phyloP scores from a whole-genome alignment of 2,113 vertebrate species.

The Colinus virginianus region DNA sequence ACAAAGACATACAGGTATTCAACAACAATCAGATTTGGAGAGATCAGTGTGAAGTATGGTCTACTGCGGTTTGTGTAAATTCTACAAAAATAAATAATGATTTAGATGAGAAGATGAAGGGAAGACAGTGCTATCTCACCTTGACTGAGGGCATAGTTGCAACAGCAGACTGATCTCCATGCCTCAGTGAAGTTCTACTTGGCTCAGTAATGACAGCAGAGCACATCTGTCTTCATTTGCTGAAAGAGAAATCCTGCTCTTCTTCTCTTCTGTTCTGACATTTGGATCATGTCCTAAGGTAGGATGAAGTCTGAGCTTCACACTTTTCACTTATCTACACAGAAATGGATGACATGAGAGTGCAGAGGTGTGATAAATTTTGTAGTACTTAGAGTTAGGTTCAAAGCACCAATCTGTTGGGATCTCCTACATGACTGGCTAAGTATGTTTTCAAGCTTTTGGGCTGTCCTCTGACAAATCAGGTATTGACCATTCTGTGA shows the following conservation, averaged over 20 bases:
- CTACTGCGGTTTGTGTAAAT: not conserved
- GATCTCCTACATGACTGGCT: constrained; percentile 5
- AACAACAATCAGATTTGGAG: not conserved
- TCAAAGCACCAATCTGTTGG: not conserved
- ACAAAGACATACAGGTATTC: not conserved
- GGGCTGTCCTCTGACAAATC: constrained; percentile 14
- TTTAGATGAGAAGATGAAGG: not conserved
- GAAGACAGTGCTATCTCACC: not conserved
- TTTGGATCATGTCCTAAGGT: constrained; percentile 35
- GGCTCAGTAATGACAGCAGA: constrained; percentile 1
- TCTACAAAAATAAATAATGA: constrained; percentile 12
- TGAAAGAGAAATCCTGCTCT: constrained; percentile 19
- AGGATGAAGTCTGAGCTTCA: constrained; percentile 29
- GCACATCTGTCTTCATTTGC: constrained; percentile 36
- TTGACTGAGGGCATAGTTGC: constrained; percentile 28
- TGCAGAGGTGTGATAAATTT: constrained; percentile 23
- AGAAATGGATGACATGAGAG: constrained; percentile 18
- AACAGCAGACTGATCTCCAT: constrained; percentile 35
- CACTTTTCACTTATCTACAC: constrained; percentile 8
- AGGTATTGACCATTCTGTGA: constrained; percentile 23
- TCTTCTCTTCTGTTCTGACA: not conserved
- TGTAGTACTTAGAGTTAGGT: constrained; percentile 17
- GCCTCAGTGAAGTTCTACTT: constrained; percentile 21
- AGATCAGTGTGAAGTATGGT: not conserved
- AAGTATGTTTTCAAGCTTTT: constrained; percentile 7